Evolutionary conservation across 2,113 vertebrate genomes (phyloP).

Genomic region (Trinectes maculatus): DNA sequence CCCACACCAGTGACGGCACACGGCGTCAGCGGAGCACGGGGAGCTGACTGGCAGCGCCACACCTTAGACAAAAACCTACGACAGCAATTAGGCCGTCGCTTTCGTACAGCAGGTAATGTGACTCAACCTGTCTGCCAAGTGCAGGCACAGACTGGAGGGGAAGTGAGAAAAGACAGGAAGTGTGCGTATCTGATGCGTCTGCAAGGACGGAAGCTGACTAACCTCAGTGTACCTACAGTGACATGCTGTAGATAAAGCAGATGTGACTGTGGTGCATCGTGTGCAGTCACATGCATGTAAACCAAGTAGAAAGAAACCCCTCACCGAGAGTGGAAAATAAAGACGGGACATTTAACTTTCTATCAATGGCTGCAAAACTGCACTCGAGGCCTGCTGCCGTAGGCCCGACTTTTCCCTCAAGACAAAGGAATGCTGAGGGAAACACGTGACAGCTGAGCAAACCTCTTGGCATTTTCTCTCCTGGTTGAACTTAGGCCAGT

Average conservation of each 20-base stretch:
- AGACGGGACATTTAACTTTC: not conserved
- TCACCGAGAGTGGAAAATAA: not conserved
- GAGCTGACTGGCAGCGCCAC: constrained; percentile 17
- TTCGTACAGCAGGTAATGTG: constrained; percentile 48
- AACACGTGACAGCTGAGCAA: constrained; percentile 46
- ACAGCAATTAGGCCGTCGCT: not conserved
- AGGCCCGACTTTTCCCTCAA: not conserved
- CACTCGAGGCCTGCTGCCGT: not conserved
- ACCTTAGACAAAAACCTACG: constrained; percentile 28
- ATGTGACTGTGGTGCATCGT: constrained; percentile 15
- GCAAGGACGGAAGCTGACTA: constrained; percentile 63
- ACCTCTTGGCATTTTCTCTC: constrained; percentile 29
- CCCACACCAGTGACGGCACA: constrained; percentile 3
- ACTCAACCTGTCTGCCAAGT: constrained; percentile 66
- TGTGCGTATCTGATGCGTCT: constrained; percentile 16
- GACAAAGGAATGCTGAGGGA: constrained; percentile 45
- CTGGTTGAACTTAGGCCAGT: constrained; percentile 30
- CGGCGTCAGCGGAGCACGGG: not conserved
- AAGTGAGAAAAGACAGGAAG: constrained; percentile 64
- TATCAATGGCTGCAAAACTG: not conserved
- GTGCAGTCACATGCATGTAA: not conserved
- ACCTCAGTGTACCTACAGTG: constrained; percentile 60
- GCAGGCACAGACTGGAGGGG: constrained; percentile 50
- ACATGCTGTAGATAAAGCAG: constrained; percentile 43
- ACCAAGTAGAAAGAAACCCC: not conserved